Percentiles rank a stretch among this genome's conserved stretches.
phyloP scores from a whole-genome alignment of 2,888 invertebrate species.

The Zeuzera pyrina region DNA sequence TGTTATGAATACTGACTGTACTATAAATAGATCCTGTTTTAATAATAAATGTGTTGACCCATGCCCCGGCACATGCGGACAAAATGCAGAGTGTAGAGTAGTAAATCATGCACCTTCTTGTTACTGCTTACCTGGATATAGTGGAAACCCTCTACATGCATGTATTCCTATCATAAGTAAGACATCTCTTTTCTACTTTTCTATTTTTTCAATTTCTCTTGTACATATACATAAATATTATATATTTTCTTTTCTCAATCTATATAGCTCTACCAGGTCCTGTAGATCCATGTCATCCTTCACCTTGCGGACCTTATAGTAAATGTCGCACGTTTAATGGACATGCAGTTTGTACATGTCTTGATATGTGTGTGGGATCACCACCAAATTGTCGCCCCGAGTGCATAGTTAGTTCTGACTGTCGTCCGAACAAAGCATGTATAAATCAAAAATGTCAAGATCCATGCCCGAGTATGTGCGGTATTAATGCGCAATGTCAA shows the following conservation, averaged over 20 bases:
- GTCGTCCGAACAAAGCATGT: constrained; percentile 82
- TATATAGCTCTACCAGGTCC: constrained; percentile 57
- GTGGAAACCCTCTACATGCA: constrained; percentile 80
- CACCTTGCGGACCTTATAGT: constrained; percentile 86
- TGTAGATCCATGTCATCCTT: constrained; percentile 80
- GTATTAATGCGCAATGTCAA: constrained; percentile 83
- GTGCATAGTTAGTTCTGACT: constrained; percentile 85
- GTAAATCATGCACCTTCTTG: constrained; percentile 85
- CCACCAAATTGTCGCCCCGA: constrained; percentile 85
- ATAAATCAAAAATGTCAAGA: constrained; percentile 84
- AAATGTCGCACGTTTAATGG: constrained; percentile 80
- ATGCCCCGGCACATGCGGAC: constrained; percentile 83
- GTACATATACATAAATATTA: constrained; percentile 25
- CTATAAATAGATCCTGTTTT: constrained; percentile 79
- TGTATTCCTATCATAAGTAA: constrained; percentile 77
- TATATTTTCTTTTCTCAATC: constrained; percentile 32
- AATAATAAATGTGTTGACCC: constrained; percentile 86
- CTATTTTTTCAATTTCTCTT: constrained; percentile 28
- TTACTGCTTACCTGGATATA: constrained; percentile 80
- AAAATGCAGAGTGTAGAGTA: constrained; percentile 83
- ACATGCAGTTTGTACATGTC: constrained; percentile 84
- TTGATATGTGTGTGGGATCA: constrained; percentile 79
- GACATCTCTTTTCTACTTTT: constrained; percentile 54
- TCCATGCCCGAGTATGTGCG: constrained; percentile 85
- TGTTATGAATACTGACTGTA: constrained; percentile 83